A percentile compares a stretch with the other conserved stretches of the same genome.
Evolutionary conservation across 2,113 vertebrate species (phyloP).

Genomic region (Phrynosoma platyrhinos): DNA sequence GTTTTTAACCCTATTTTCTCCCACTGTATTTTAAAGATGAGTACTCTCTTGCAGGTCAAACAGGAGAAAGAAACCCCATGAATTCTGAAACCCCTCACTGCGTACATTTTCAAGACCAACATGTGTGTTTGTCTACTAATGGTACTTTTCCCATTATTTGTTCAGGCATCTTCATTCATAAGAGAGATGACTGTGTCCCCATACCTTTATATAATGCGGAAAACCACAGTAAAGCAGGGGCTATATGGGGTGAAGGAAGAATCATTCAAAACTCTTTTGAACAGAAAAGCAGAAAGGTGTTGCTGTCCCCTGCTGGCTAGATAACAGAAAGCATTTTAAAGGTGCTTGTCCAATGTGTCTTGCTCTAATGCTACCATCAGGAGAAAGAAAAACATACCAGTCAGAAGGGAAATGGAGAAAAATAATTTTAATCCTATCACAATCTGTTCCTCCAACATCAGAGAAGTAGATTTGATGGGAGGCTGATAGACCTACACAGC

Average conservation of each 20-base stretch:
- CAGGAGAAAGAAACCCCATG: too few relatives aligned
- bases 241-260: background rate
- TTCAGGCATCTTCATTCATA: background rate
- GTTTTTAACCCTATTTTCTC: background rate
- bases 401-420: background rate
- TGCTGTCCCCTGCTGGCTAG: slow-evolving; percentile 70
- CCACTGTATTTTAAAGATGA: background rate
- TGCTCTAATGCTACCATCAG: background rate
- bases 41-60: background rate
- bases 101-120: background rate
- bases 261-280: fast-evolving
- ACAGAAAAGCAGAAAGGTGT: slow-evolving; percentile 39
- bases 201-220: slow-evolving; percentile 7
- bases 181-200: background rate
- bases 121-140: background rate
- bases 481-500: background rate
- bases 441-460: background rate
- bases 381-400: fast-evolving
- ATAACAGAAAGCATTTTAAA: background rate
- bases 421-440: background rate
- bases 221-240: background rate
- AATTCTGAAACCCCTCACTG: background rate
- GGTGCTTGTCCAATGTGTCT: background rate
- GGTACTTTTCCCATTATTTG: background rate
- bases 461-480: background rate